Evolutionary conservation across 1,140 invertebrate genomes (phyloP).

Genomic region (Acromyrmex echinatior): DNA sequence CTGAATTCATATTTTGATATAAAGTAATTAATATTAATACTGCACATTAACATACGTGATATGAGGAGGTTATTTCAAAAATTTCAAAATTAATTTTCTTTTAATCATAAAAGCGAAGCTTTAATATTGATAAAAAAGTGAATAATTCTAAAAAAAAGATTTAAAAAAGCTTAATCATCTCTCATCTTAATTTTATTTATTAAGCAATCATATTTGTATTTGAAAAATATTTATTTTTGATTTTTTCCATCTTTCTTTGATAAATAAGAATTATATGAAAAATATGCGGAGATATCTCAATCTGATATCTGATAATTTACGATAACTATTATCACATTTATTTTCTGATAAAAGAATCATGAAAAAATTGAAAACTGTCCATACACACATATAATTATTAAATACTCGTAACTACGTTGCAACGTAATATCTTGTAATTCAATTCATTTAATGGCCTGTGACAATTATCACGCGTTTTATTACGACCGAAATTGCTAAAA

Average conservation of each 20-base stretch:
- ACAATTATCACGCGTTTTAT: neutral
- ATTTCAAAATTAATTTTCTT: neutral
- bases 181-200: neutral
- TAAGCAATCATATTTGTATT: neutral
- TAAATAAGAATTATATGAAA: neutral
- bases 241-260: neutral
- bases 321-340: neutral
- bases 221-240: neutral
- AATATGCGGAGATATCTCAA: no score
- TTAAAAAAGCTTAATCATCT: no score
- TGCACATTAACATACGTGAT: neutral
- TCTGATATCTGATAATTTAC: no score
- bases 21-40: neutral
- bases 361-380: neutral
- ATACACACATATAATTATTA: no score
- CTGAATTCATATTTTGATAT: neutral
- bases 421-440: no score
- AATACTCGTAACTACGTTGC: no score
- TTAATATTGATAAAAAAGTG: neutral
- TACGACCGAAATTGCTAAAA: neutral
- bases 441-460: neutral
- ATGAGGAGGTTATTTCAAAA: constrained; percentile 2
- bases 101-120: neutral
- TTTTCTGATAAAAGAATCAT: neutral
- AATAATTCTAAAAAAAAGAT: neutral